Conservation (phyloP, 2,113 vertebrate species). For the Perca schrenkii region DNA sequence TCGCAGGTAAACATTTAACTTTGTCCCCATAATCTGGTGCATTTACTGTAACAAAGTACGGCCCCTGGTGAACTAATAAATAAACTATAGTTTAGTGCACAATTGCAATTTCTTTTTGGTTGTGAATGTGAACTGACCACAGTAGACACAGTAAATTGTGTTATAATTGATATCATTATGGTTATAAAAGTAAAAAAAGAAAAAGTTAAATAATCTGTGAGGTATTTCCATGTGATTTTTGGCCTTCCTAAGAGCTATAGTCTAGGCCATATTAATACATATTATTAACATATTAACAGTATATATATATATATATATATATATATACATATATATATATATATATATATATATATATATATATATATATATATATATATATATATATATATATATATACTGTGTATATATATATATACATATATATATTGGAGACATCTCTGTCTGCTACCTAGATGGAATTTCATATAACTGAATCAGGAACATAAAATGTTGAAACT, state of each 20-base stretch:
- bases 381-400: no score
- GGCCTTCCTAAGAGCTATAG: background rate
- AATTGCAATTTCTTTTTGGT: no score
- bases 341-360: no score
- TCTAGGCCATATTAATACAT: background rate
- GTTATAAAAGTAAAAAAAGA: background rate
- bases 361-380: no score
- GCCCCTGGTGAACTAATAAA: no score
- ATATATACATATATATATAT: no score
- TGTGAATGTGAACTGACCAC: background rate
- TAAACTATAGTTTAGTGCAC: no score
- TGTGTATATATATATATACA: no score
- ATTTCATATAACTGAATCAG: slow-evolving; percentile 16
- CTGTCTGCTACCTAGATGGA: background rate
- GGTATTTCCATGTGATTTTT: background rate
- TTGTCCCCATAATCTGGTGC: background rate
- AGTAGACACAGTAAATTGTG: background rate
- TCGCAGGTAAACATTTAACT: background rate
- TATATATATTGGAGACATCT: background rate
- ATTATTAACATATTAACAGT: no score
- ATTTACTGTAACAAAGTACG: background rate
- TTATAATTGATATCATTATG: background rate
- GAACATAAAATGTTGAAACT: slow-evolving; percentile 8
- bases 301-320: no score
- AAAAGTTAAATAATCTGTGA: background rate